Percentiles rank a stretch among this genome's conserved stretches.
Conservation (phyloP, 1,140 invertebrate genomes). For the Dreissena polymorpha region DNA sequence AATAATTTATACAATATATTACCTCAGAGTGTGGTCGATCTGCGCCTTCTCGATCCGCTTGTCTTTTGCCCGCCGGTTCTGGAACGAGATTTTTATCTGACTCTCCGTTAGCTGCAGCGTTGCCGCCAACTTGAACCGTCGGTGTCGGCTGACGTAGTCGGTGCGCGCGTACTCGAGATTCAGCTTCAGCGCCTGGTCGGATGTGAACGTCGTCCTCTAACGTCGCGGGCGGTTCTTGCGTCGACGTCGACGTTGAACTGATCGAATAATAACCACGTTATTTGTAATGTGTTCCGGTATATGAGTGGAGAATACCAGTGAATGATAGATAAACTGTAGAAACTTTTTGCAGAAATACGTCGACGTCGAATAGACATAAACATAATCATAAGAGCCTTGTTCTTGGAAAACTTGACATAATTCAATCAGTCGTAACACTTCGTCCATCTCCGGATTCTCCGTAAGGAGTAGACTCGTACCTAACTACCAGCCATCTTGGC, state of each 20-base stretch:
- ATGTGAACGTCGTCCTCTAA: constrained; percentile 96
- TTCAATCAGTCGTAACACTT: no score
- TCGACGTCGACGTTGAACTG: constrained; percentile 91
- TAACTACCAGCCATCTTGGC: no score
- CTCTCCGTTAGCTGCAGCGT: constrained; percentile 92
- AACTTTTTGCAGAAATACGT: no score
- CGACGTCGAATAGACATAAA: background rate
- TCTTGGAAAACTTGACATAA: no score
- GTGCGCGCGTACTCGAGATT: constrained; percentile 94
- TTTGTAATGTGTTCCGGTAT: background rate
- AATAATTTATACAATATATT: constrained; percentile 36
- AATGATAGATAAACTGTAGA: no score
- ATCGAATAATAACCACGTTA: constrained; percentile 38
- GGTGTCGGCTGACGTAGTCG: constrained; percentile 93
- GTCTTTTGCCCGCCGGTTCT: constrained; percentile 96
- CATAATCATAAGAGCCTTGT: no score
- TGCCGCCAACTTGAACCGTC: constrained; percentile 91
- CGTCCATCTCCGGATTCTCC: no score
- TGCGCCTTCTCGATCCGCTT: constrained; percentile 98
- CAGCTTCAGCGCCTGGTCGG: constrained; percentile 93
- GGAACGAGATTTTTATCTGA: constrained; percentile 86
- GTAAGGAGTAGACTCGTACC: no score
- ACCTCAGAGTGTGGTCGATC: constrained; percentile 96
- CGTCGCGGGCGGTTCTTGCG: constrained; percentile 92
- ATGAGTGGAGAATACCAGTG: background rate